phyloP scores from a whole-genome alignment of 1,140 invertebrate genomes.

The Cydia fagiglandana region DNA sequence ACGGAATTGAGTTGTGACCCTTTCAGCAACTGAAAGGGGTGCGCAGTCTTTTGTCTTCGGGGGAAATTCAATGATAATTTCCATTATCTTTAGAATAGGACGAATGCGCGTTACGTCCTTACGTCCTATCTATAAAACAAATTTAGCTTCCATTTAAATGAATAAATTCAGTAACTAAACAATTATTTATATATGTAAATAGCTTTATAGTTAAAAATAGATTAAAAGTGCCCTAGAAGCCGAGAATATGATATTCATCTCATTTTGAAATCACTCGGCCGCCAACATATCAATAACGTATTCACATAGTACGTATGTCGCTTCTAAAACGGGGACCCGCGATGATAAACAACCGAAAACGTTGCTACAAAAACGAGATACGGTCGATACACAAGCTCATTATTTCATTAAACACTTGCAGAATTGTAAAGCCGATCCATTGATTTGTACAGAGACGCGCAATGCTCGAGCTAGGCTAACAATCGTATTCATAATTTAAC shows the following conservation, averaged over 20 bases:
- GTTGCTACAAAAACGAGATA: background rate
- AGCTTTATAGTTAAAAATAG: no score
- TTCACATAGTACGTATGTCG: no score
- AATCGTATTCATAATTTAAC: conserved; percentile 61
- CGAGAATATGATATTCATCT: background rate
- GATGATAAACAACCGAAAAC: background rate
- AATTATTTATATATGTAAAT: no score
- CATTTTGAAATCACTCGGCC: no score
- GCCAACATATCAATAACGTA: no score
- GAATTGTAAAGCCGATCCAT: conserved; percentile 47
- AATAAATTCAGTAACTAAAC: background rate
- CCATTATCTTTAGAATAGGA: conserved; percentile 24
- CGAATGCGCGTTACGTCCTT: conserved; percentile 2
- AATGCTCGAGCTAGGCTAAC: conserved; percentile 52
- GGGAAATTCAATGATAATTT: conserved; percentile 48
- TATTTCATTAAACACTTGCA: conserved; percentile 14
- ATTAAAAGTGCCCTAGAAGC: no score
- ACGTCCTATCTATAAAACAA: background rate
- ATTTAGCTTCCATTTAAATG: background rate
- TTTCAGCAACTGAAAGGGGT: conserved; percentile 46
- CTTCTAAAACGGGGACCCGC: background rate
- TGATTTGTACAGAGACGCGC: conserved; percentile 42
- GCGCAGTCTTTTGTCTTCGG: conserved; percentile 44
- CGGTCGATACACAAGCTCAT: background rate
- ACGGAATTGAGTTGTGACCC: conserved; percentile 50